phyloP scores from a whole-genome alignment of 2,888 invertebrate species.

The Drosophila cracens region DNA sequence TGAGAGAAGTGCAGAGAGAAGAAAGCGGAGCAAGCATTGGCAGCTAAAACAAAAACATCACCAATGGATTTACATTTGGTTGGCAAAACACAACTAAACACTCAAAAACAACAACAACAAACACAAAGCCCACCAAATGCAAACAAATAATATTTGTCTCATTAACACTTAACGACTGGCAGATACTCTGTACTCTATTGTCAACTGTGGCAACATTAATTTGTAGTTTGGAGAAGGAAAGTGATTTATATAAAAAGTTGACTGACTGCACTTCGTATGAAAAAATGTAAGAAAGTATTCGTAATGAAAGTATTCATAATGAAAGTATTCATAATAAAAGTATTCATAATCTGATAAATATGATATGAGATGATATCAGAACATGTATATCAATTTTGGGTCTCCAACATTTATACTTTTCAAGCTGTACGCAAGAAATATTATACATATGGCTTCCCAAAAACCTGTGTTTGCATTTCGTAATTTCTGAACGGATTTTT shows the following conservation, averaged over 20 bases:
- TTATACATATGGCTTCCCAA: too few relatives aligned
- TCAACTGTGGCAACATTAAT: background rate
- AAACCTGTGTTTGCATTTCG: too few relatives aligned
- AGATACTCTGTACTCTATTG: background rate
- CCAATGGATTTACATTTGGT: slow-evolving; percentile 57
- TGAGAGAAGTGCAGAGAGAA: background rate
- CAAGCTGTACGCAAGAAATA: too few relatives aligned
- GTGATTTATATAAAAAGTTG: background rate
- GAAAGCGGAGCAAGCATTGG: slow-evolving; percentile 7
- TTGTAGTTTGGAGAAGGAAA: background rate
- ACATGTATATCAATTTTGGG: background rate
- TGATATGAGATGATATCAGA: too few relatives aligned
- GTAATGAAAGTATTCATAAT: too few relatives aligned
- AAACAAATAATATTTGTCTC: background rate
- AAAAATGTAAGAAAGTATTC: too few relatives aligned
- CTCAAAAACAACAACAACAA: slow-evolving; percentile 42
- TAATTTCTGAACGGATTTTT: too few relatives aligned
- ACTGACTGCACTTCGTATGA: background rate
- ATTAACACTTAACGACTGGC: background rate
- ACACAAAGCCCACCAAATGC: slow-evolving; percentile 3
- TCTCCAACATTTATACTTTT: too few relatives aligned
- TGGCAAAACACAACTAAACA: slow-evolving; percentile 45
- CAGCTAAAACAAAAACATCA: slow-evolving; percentile 54
- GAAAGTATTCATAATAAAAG: background rate
- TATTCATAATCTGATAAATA: background rate